These are phyloP conservation scores for Hirtodrosophila confusa DNA, from an alignment of 2,888 invertebrate species.

Conservation along the genomic window DNA sequence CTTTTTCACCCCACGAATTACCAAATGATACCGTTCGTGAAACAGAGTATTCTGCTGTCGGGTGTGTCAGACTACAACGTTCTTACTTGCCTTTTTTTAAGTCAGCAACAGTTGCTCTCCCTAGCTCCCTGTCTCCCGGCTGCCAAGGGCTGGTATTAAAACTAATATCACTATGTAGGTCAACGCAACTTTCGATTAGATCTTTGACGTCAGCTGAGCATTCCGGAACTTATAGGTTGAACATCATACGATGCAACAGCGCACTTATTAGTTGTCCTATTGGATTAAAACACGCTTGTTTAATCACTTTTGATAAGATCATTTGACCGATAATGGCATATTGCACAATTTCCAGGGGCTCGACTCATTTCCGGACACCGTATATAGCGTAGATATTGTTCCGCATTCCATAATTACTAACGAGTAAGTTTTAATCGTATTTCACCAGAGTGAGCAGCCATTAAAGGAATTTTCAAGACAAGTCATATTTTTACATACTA, in stretches of 20 bases:
- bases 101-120: slow-evolving; percentile 37
- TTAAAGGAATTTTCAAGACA: slow-evolving; percentile 15
- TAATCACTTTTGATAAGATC: slow-evolving; percentile 46
- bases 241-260: slow-evolving; percentile 57
- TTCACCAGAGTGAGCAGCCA: slow-evolving; percentile 10
- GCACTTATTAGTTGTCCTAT: slow-evolving; percentile 1
- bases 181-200: slow-evolving; percentile 65
- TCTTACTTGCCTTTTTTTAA: slow-evolving; percentile 8
- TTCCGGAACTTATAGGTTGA: slow-evolving; percentile 55
- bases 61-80: no score
- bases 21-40: no score
- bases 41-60: no score
- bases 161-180: slow-evolving; percentile 58
- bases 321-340: slow-evolving; percentile 22
- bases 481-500: slow-evolving; percentile 1
- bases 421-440: slow-evolving; percentile 5
- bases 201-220: slow-evolving; percentile 60
- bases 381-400: slow-evolving; percentile 17
- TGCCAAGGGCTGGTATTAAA: slow-evolving; percentile 22
- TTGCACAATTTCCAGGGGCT: slow-evolving; percentile 56
- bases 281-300: slow-evolving; percentile 5
- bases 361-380: slow-evolving; percentile 66
- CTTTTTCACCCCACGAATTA: no score
- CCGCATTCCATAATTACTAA: slow-evolving; percentile 10
- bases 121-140: slow-evolving; percentile 6